A percentile compares a stretch with the other conserved stretches of the same genome.
These are phyloP conservation scores for Serranochromis macrocephalus DNA, from an alignment of 2,113 vertebrate species.

Conservation along the genomic window DNA sequence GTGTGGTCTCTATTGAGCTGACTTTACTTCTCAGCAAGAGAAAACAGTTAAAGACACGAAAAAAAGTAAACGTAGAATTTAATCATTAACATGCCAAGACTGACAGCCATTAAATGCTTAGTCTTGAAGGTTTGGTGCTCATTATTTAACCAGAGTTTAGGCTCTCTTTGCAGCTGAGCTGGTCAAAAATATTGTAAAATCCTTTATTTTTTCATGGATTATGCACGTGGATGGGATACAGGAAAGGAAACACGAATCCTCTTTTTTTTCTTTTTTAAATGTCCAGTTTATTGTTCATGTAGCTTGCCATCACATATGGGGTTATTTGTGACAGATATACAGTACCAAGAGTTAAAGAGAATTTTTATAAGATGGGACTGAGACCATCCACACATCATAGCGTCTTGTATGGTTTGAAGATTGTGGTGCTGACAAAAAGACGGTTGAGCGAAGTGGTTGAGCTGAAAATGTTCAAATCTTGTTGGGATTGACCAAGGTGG, in stretches of 20 bases:
- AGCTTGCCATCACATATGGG: background rate
- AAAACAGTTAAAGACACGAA: background rate
- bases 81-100: background rate
- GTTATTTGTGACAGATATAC: background rate
- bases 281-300: background rate
- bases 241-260: background rate
- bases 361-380: background rate
- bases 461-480: background rate
- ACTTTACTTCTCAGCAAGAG: background rate
- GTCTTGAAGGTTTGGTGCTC: background rate
- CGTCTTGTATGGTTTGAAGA: background rate
- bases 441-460: background rate
- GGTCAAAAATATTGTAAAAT: background rate
- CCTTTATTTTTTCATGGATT: background rate
- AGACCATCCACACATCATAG: background rate
- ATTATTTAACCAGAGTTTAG: background rate
- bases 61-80: background rate
- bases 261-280: background rate
- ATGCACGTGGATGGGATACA: background rate
- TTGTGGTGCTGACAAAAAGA: background rate
- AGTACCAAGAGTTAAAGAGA: background rate
- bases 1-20: background rate
- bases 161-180: background rate
- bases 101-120: background rate
- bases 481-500: background rate